Base-by-base conservation (phyloP, 1,140 invertebrate species). In the Achroia grisella region DNA sequence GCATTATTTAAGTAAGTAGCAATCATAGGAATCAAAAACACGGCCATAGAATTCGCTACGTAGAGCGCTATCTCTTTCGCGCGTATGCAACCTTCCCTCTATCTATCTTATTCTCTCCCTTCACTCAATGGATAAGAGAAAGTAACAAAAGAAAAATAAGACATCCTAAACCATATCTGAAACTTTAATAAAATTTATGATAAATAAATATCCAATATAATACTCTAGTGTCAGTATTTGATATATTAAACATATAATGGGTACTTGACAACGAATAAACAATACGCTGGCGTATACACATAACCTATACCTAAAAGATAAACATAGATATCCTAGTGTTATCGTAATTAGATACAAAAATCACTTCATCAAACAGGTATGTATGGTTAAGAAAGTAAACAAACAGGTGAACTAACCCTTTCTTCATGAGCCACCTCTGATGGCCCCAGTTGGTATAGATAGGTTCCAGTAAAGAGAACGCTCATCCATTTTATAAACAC, bases 401-500 rank as follows among this genome's bases (percentile, higher is more conserved):
- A 84, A 74, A 79, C 68, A 80, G 62, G 63, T 65, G 71, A 81
- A 84, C 77, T 82, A 72, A 82, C 80, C 80, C 80, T 80, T 82
- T 81, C 80, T 81, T 85, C 81, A 85, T 85, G 81, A 85, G 78
- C 72, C 81, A 74, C 62, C 75, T 81, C 65, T 70, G 67, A 72
- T 73, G 73, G 76, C 71, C 60, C 65, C 75, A 53, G 75, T 78
- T 65, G 75, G 53, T 67, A 63, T 69, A 81, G 69, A 64, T 76
- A 71, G 65, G 64, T 70, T 77, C 71, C 71, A 68, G 52, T 67
- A 61, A 56, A 64, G 69, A 71, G 71, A 71, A 78, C 69, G 74
- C 73, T 73, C 69, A 85, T 85, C 78, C 80, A 85, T 85, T 79
- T 85, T 82, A 82, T 52, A 66, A 66, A 71, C 74, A 81, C 71